A percentile compares a stretch with the other conserved stretches of the same genome.
These are phyloP conservation scores for Etheostoma perlongum DNA, from an alignment of 2,797 vertebrate species.

Conservation along the genomic window DNA sequence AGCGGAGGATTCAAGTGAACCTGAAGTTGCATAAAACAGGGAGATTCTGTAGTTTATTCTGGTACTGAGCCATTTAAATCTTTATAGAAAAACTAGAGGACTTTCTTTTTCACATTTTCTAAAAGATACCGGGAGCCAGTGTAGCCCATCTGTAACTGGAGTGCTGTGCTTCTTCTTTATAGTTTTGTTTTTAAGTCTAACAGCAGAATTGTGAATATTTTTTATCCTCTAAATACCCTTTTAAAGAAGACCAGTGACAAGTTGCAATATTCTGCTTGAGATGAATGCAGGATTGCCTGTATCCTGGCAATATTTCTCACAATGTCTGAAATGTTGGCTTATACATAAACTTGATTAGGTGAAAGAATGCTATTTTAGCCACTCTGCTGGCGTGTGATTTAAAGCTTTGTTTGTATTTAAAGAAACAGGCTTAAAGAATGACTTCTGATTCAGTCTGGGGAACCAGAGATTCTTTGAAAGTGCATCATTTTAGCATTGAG, in stretches of 20 bases:
- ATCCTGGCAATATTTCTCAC: constrained; percentile 11
- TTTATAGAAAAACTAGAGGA: constrained; percentile 3
- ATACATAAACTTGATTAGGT: constrained; percentile 6
- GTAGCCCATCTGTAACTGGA: constrained; percentile 10
- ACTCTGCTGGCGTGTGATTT: constrained; percentile 5
- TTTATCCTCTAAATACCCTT: constrained; percentile 17
- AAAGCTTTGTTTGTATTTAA: constrained; percentile 10
- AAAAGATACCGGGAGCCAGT: background rate
- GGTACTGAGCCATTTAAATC: constrained; percentile 18
- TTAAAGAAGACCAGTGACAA: constrained; percentile 5
- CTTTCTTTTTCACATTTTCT: constrained; percentile 5
- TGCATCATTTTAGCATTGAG: constrained; percentile 3
- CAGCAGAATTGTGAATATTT: constrained; percentile 14
- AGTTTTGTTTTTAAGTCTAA: constrained; percentile 31
- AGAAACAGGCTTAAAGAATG: constrained; percentile 3
- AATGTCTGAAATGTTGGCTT: constrained; percentile 19
- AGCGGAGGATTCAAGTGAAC: constrained; percentile 22
- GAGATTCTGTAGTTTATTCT: constrained; percentile 13
- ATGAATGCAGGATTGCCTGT: constrained; percentile 14
- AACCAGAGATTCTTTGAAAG: constrained; percentile 6
- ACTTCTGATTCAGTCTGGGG: background rate
- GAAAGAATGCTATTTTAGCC: constrained; percentile 21
- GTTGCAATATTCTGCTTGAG: background rate
- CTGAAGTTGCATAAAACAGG: constrained; percentile 20
- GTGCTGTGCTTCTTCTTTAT: constrained; percentile 3